Evolutionary conservation across 1,140 invertebrate genomes (phyloP).

Genomic region (Campoletis sonorensis): DNA sequence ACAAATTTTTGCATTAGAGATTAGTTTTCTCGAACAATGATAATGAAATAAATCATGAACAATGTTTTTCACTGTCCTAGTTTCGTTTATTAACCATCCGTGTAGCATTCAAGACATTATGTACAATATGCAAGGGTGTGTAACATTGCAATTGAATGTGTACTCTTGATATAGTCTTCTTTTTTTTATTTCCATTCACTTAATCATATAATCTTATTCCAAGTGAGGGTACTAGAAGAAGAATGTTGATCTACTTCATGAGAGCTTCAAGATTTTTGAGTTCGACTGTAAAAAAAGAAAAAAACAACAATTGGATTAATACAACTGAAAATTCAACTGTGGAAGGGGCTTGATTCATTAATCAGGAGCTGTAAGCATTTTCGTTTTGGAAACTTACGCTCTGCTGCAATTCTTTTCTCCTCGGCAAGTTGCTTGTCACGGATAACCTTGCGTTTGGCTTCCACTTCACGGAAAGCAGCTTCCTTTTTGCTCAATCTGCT

Average conservation of each 20-base stretch:
- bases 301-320: constrained; percentile 21
- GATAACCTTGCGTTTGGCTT: constrained; percentile 81
- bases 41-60: no score
- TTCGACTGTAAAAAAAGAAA: constrained; percentile 60
- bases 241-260: constrained; percentile 41
- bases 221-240: constrained; percentile 39
- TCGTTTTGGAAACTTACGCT: constrained; percentile 68
- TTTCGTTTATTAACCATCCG: no score
- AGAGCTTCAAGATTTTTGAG: constrained; percentile 49
- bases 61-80: no score
- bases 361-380: not conserved
- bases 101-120: no score
- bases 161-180: no score
- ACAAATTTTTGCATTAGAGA: no score
- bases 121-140: no score
- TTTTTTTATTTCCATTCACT: not conserved
- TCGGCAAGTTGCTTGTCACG: constrained; percentile 83
- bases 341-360: not conserved
- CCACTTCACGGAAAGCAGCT: constrained; percentile 79
- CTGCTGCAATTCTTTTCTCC: constrained; percentile 79
- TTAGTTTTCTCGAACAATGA: no score
- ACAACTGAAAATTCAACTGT: not conserved
- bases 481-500: constrained; percentile 83
- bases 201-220: constrained; percentile 17
- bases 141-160: no score